A percentile compares a stretch with the other conserved stretches of the same genome.
Evolutionary conservation across 2,797 vertebrate genomes (phyloP).

Genomic region (Steatocranus sp.): DNA sequence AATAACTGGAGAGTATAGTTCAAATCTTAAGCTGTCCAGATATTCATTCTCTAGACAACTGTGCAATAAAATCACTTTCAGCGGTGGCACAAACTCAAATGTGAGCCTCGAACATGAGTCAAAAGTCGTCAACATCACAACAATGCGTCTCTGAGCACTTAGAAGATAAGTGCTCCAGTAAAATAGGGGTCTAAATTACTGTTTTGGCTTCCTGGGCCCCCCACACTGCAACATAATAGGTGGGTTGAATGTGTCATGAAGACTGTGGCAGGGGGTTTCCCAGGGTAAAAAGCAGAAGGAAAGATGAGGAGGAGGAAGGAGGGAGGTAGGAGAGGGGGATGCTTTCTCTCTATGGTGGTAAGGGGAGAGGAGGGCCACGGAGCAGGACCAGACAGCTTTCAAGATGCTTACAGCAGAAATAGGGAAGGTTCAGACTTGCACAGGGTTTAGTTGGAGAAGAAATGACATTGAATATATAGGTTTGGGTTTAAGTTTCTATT

Average conservation of each 20-base stretch:
- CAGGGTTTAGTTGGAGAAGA: background rate
- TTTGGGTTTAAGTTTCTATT: background rate
- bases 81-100: background rate
- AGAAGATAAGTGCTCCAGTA: slow-evolving; percentile 27
- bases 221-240: slow-evolving; percentile 49
- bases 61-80: background rate
- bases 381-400: slow-evolving; percentile 1
- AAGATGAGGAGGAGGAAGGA: slow-evolving; percentile 45
- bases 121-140: background rate
- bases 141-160: slow-evolving; percentile 33
- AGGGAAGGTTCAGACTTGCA: background rate
- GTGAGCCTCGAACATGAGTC: background rate
- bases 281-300: slow-evolving; percentile 32
- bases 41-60: background rate
- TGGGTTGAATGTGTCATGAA: slow-evolving; percentile 47
- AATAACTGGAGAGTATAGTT: background rate
- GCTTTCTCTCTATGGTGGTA: background rate
- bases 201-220: slow-evolving; percentile 49
- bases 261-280: slow-evolving; percentile 57
- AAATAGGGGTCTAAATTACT: slow-evolving; percentile 51
- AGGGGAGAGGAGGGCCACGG: background rate
- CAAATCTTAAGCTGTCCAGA: background rate
- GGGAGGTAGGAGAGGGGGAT: background rate
- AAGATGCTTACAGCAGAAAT: background rate
- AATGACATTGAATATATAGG: background rate